A percentile compares a stretch with the other conserved stretches of the same genome.
Evolutionary conservation across 2,113 vertebrate genomes (phyloP).

Genomic region (Synchiropus splendidus): DNA sequence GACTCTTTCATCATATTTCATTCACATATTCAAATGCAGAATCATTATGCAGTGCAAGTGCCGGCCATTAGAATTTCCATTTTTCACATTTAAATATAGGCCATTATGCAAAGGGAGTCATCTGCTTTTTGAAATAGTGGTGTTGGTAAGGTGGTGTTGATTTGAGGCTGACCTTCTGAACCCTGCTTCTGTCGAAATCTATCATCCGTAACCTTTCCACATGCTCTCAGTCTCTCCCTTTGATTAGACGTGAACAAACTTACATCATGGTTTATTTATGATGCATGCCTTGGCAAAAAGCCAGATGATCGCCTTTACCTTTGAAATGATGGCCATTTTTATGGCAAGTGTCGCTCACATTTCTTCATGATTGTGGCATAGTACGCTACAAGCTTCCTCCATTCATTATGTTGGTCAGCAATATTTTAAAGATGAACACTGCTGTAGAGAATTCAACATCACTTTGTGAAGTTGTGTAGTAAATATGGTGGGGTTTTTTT

Average conservation of each 20-base stretch:
- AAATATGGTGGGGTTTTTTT: no score
- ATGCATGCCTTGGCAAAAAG: slow-evolving; percentile 16
- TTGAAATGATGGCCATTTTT: no score
- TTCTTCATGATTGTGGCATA: no score
- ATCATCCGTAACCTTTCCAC: slow-evolving; percentile 56
- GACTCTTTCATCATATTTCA: slow-evolving; percentile 30
- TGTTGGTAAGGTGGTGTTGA: slow-evolving; percentile 34
- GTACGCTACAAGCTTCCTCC: no score
- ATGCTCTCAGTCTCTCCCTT: slow-evolving; percentile 3
- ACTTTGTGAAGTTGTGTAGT: no score
- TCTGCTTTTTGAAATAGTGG: slow-evolving; percentile 29
- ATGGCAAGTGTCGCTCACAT: no score
- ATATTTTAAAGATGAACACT: no score
- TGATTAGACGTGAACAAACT: slow-evolving; percentile 15
- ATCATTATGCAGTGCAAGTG: slow-evolving; percentile 38
- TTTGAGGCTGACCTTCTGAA: slow-evolving; percentile 51
- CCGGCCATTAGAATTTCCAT: slow-evolving; percentile 26
- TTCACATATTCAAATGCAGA: slow-evolving; percentile 45
- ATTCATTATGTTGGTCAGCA: no score
- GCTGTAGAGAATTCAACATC: no score
- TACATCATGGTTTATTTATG: slow-evolving; percentile 21
- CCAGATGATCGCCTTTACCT: slow-evolving; percentile 10
- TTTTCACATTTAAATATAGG: slow-evolving; percentile 29
- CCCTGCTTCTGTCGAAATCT: slow-evolving; percentile 40
- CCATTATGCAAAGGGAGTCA: slow-evolving; percentile 35